Evolutionary conservation across 2,797 vertebrate genomes (phyloP).

Genomic region (Otolemur crassicaudatus): DNA sequence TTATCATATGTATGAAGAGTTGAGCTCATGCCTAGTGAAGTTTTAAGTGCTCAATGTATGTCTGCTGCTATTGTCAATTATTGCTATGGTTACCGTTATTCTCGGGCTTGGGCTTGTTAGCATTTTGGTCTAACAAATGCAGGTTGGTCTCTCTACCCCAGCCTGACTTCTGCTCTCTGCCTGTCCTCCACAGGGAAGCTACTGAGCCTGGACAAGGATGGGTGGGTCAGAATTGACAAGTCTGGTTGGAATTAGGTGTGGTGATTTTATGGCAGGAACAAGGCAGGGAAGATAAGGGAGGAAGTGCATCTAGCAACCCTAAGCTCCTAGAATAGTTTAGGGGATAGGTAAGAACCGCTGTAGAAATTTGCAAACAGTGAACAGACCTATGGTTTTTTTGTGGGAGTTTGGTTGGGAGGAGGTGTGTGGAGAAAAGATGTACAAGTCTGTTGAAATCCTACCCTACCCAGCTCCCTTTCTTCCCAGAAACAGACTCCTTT

Average conservation of each 20-base stretch:
- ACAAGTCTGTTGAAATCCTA: not conserved
- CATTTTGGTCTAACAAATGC: not conserved
- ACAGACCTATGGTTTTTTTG: not conserved
- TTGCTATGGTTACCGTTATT: not conserved
- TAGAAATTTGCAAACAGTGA: not conserved
- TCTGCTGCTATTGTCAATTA: not conserved
- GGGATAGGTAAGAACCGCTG: not conserved
- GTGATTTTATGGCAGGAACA: not conserved
- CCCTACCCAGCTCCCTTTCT: not conserved
- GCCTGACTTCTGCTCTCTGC: not conserved
- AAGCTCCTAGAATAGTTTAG: not conserved
- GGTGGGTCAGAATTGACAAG: not conserved
- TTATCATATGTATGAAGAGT: not conserved
- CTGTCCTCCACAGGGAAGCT: not conserved
- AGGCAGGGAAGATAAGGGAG: not conserved
- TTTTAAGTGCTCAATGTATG: not conserved
- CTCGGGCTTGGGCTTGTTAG: not conserved
- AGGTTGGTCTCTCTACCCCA: not conserved
- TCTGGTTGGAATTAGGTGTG: not conserved
- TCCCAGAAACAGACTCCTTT: not conserved
- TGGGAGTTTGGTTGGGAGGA: no score
- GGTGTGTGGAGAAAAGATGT: not conserved
- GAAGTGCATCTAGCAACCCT: not conserved
- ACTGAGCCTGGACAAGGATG: not conserved
- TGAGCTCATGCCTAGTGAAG: not conserved